A percentile compares a stretch with the other conserved stretches of the same genome.
Evolutionary conservation across 2,888 invertebrate species (phyloP).

Genomic region (Deroplatys truncata): DNA sequence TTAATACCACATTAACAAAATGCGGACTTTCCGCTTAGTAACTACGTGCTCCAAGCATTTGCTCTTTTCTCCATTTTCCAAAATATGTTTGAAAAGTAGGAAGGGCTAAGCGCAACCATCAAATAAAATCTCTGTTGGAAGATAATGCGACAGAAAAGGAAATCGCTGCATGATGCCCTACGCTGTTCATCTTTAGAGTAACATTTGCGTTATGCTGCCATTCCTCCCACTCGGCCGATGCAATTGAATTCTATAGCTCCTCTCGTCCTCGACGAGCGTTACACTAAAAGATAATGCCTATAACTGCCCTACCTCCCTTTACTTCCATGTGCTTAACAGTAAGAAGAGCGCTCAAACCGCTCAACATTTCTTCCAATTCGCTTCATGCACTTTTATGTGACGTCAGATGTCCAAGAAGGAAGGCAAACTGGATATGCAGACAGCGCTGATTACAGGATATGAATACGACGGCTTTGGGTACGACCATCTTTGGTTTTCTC

Average conservation of each 20-base stretch:
- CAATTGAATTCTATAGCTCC: neutral
- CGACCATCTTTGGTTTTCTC: no score
- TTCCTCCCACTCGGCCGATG: neutral
- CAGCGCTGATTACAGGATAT: neutral
- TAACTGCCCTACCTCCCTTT: neutral
- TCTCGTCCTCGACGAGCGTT: neutral
- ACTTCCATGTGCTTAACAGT: neutral
- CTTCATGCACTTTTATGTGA: neutral
- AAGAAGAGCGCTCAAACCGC: neutral
- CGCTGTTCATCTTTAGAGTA: no score
- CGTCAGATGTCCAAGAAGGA: neutral
- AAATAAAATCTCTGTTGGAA: neutral
- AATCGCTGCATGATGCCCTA: no score
- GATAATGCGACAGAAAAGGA: no score
- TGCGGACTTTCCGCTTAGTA: no score
- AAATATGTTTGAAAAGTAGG: neutral
- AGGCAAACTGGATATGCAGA: neutral
- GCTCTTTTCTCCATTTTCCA: no score
- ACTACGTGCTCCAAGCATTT: no score
- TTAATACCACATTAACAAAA: no score
- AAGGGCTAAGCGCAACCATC: neutral
- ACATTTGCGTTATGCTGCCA: neutral
- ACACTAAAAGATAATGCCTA: neutral
- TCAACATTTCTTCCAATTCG: neutral
- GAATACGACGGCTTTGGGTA: neutral